Conservation (phyloP, 2,797 vertebrate species). For the Carcharodon carcharias region DNA sequence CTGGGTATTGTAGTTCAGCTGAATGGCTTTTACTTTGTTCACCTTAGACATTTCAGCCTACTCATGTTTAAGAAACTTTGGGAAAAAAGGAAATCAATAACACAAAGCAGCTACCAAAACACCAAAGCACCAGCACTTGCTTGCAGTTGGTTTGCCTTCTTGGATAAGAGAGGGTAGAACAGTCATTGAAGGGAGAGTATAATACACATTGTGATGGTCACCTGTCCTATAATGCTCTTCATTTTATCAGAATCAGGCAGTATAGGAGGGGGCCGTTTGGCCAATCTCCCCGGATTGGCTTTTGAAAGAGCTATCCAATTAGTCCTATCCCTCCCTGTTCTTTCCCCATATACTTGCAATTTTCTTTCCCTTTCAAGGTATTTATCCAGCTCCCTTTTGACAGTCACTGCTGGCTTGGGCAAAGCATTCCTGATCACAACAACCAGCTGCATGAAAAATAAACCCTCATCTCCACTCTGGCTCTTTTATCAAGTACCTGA, state of each 20-base stretch:
- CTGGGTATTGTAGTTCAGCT: not conserved
- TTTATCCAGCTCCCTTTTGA: not conserved
- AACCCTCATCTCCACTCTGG: too few species aligned
- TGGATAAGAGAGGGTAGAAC: not conserved
- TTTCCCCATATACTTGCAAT: not conserved
- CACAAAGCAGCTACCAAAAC: too few species aligned
- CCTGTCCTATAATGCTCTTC: not conserved
- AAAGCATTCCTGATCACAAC: too few species aligned
- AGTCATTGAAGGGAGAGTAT: not conserved
- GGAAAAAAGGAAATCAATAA: too few species aligned
- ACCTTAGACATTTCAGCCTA: too few species aligned
- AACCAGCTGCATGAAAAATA: too few species aligned
- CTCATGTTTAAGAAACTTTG: too few species aligned
- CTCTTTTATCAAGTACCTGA: too few species aligned
- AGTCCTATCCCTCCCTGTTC: not conserved
- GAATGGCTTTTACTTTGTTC: not conserved
- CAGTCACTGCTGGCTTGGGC: not conserved
- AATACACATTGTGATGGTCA: not conserved
- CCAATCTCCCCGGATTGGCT: not conserved
- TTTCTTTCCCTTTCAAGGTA: not conserved
- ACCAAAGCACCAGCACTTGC: too few species aligned
- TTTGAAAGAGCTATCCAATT: not conserved
- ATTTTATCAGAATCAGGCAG: not conserved
- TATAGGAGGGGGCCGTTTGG: not conserved
- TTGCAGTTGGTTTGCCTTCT: too few species aligned